Base-by-base conservation (phyloP, 2,113 vertebrate genomes). In the Cyprinodon tularosa region DNA sequence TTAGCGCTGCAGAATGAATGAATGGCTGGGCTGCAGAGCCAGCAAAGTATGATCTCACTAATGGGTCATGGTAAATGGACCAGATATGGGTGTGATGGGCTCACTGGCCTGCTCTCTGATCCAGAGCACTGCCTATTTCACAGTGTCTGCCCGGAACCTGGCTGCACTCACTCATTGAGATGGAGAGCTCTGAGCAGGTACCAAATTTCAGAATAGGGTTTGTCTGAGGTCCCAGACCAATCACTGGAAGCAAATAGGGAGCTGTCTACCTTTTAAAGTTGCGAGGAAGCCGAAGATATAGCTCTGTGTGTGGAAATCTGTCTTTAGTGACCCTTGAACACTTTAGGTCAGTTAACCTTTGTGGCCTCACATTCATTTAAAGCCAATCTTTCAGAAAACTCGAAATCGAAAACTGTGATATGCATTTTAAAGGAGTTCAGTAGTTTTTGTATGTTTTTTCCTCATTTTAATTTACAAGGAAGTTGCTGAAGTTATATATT, bases 21-120 rank as follows among this genome's bases (percentile, higher is more conserved):
- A 89, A 81, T 81, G 87, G 81, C 82, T 66, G 82, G 70, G 68
- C 71, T 68, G 78, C 60, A 82, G 68, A 76, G 80, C 83, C 81
- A 78, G 86, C 85, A 85, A 89, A 89, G 89, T 90, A 89, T 81
- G 90, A 79, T 90, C 80, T 69, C 65, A 75, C 89, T 94, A 95
- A 95, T 95, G 92, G 93, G 84, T 84, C 90, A 74, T 83, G 89
- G 90, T 93, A 91, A 94, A 94, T 95, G 92, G 91, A 83, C 88
- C 81, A 72, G 86, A 81, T 85, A 74, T 66, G 86, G 82, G 57
- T 80, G 66, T 83, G 65, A 40, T 47, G 74, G 88, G 86, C 79
- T 59, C 83, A 70, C 60, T 70, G 88, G 88, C 84, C 85, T 83
- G 91, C 86, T 86, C 87, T 45, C 76, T 93, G 92, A 94, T 92